Percentiles rank a stretch among this genome's conserved stretches.
phyloP scores from a whole-genome alignment of 1,140 invertebrate species.

The Drosophila tropicalis region DNA sequence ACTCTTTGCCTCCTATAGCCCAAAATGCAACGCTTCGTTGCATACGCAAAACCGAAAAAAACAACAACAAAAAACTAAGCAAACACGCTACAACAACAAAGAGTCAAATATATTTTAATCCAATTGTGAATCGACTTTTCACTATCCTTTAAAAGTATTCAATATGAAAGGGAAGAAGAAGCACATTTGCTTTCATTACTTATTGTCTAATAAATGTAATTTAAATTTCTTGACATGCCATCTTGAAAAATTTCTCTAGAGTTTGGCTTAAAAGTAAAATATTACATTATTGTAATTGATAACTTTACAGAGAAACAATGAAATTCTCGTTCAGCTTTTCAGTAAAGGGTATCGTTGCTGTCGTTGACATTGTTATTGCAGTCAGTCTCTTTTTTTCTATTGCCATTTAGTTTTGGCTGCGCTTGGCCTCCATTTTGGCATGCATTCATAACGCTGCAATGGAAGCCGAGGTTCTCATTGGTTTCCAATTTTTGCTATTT shows the following conservation, averaged over 20 bases:
- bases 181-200: too few relatives aligned
- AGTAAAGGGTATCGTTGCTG: background rate
- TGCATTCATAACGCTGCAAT: conserved; percentile 72
- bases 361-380: conserved; percentile 13
- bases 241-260: too few relatives aligned
- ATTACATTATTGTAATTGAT: too few relatives aligned
- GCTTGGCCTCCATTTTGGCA: conserved; percentile 79
- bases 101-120: background rate
- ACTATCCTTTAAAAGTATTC: background rate
- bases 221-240: too few relatives aligned
- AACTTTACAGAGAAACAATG: too few relatives aligned
- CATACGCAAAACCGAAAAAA: conserved; percentile 57
- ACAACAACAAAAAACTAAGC: conserved; percentile 12
- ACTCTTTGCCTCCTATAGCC: conserved; percentile 49
- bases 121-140: background rate
- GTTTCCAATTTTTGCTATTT: conserved; percentile 76
- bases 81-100: conserved; percentile 4
- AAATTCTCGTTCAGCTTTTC: background rate
- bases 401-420: conserved; percentile 77
- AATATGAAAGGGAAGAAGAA: too few relatives aligned
- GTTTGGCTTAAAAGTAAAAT: too few relatives aligned
- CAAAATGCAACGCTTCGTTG: conserved; percentile 79
- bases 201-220: too few relatives aligned
- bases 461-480: conserved; percentile 76
- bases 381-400: conserved; percentile 45